phyloP scores from a whole-genome alignment of 23 tunicate species.

The Diplosoma virens region DNA sequence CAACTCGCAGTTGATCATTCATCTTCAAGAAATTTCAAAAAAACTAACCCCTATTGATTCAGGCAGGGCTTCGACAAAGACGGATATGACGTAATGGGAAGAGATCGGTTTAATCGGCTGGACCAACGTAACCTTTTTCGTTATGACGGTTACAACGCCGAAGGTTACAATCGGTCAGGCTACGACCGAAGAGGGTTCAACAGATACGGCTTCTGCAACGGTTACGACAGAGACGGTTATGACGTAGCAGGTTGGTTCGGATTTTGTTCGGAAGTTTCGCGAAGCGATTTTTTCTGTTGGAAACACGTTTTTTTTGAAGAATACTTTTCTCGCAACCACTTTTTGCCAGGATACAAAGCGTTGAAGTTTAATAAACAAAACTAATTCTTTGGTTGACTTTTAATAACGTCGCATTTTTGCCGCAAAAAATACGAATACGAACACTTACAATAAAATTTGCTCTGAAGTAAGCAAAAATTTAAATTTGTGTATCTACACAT shows the following conservation, averaged over 20 bases:
- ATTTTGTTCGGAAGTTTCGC: background rate
- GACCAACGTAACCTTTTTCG: conserved; percentile 36
- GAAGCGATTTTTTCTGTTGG: background rate
- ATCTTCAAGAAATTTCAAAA: too few relatives aligned
- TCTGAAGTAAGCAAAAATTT: too few relatives aligned
- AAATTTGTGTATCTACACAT: too few relatives aligned
- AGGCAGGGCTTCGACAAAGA: conserved; percentile 65
- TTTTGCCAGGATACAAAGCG: too few relatives aligned
- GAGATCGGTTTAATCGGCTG: conserved; percentile 33
- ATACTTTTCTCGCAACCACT: too few relatives aligned
- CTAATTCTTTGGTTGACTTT: too few relatives aligned
- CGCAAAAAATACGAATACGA: too few relatives aligned
- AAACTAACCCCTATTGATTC: too few relatives aligned
- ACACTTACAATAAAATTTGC: too few relatives aligned
- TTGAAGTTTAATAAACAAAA: too few relatives aligned
- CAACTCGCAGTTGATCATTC: too few relatives aligned
- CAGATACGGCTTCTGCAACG: conserved; percentile 49
- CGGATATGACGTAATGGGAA: conserved; percentile 67
- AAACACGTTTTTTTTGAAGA: background rate
- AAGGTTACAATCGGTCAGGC: conserved; percentile 77
- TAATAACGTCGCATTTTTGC: too few relatives aligned
- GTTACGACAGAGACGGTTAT: conserved; percentile 51
- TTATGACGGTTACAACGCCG: conserved; percentile 72
- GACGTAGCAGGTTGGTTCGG: conserved; percentile 4
- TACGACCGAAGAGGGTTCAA: conserved; percentile 65